These are phyloP conservation scores for Rhinichthys klamathensis DNA, from an alignment of 2,113 vertebrate genomes.

Conservation along the genomic window DNA sequence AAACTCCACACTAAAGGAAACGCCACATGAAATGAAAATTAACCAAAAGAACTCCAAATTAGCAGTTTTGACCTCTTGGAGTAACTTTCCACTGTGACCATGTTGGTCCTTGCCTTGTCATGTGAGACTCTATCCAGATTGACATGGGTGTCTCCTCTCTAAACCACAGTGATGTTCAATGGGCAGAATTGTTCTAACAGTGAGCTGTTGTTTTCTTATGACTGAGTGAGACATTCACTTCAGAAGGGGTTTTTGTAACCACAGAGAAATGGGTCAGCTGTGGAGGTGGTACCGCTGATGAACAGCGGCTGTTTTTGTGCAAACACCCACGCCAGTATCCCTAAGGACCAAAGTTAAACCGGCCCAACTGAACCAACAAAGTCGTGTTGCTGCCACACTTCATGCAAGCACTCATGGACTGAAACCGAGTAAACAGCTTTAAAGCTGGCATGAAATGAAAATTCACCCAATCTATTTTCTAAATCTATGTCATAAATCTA, in stretches of 20 bases:
- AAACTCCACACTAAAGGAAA: not conserved
- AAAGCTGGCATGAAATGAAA: not conserved
- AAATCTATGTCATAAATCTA: not conserved
- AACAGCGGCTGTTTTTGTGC: conserved; percentile 14
- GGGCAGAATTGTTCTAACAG: not conserved
- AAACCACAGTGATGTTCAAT: not conserved
- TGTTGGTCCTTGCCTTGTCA: conserved; percentile 7
- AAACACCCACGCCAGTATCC: conserved; percentile 1
- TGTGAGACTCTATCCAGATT: not conserved
- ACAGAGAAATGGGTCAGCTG: conserved; percentile 1
- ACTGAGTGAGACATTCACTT: not conserved
- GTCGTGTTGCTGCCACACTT: not conserved
- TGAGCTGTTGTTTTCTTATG: conserved; percentile 5
- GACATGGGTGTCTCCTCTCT: conserved; percentile 1
- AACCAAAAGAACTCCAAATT: not conserved
- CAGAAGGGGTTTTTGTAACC: conserved; percentile 16
- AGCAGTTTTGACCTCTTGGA: not conserved
- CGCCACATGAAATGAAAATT: not conserved
- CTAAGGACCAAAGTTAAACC: not conserved
- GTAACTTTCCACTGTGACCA: not conserved
- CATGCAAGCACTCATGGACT: not conserved
- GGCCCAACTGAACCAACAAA: conserved; percentile 35
- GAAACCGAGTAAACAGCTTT: not conserved
- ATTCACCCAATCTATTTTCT: not conserved
- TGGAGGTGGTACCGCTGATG: conserved; percentile 32